Evolutionary conservation across 2,888 invertebrate species (phyloP).

Genomic region (Drosophila silvestris): DNA sequence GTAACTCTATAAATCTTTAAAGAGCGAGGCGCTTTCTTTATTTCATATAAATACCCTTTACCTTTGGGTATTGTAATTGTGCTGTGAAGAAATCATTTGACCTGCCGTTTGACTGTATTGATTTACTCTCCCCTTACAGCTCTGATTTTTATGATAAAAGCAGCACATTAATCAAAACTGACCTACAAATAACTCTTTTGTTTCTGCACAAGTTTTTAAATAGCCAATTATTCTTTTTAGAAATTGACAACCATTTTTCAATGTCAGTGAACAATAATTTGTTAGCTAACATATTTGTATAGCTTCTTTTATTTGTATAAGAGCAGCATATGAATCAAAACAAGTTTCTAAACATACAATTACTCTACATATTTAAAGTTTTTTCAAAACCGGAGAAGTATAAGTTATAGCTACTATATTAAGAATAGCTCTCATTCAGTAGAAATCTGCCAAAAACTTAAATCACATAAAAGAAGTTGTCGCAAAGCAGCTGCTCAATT

Average conservation of each 20-base stretch:
- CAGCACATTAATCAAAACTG: neutral
- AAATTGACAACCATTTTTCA: neutral
- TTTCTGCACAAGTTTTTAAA: neutral
- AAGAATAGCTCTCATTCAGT: neutral
- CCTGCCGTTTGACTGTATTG: neutral
- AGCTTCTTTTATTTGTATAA: neutral
- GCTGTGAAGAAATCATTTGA: neutral
- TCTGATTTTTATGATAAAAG: neutral
- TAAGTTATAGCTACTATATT: neutral
- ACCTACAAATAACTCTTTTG: neutral
- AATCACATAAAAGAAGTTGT: neutral
- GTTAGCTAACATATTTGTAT: neutral
- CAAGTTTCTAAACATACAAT: neutral
- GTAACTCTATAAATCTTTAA: slow-evolving; percentile 73
- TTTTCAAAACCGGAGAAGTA: neutral
- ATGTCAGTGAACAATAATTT: neutral
- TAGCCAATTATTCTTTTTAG: neutral
- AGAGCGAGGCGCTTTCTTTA: slow-evolving; percentile 4
- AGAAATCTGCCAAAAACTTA: neutral
- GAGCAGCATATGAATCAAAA: neutral
- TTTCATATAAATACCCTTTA: neutral
- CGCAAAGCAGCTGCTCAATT: neutral
- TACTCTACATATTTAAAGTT: neutral
- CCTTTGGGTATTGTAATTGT: slow-evolving; percentile 5
- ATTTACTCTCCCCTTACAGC: neutral